Conservation (phyloP, 2,113 vertebrate genomes). For the Dipodomys spectabilis region DNA sequence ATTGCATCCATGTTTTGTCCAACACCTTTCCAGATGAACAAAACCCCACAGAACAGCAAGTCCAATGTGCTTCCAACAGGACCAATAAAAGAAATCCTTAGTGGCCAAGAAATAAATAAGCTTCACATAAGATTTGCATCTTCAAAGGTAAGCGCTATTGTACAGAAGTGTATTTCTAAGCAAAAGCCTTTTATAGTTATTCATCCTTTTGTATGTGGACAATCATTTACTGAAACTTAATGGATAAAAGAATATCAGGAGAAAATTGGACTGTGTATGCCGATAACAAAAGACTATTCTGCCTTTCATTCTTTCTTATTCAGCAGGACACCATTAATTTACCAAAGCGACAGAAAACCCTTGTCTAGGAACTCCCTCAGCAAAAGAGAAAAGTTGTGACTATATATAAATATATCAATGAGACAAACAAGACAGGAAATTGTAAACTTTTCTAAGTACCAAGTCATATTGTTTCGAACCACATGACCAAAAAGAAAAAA, state of each 20-base stretch:
- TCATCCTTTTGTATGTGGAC: slow-evolving; percentile 32
- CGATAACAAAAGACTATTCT: slow-evolving; percentile 56
- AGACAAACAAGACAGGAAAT: background rate
- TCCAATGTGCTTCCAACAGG: background rate
- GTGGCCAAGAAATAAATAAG: slow-evolving; percentile 12
- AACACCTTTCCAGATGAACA: background rate
- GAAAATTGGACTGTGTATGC: slow-evolving; percentile 37
- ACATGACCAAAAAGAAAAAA: background rate
- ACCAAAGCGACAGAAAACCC: background rate
- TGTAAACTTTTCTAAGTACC: background rate
- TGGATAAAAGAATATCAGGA: slow-evolving; percentile 44
- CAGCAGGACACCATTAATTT: background rate
- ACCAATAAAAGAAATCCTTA: background rate
- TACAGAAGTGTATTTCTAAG: slow-evolving; percentile 26
- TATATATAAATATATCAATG: background rate
- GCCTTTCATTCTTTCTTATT: slow-evolving; percentile 43
- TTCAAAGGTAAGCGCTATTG: slow-evolving; percentile 11
- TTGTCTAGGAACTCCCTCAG: background rate
- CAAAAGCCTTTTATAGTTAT: slow-evolving; percentile 22
- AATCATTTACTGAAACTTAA: slow-evolving; percentile 62
- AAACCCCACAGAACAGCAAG: background rate
- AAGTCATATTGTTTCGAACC: background rate
- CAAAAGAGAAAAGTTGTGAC: background rate
- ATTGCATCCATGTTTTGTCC: background rate
- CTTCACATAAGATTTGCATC: background rate